phyloP scores from a whole-genome alignment of 2,113 vertebrate species.

The Orcinus orca region DNA sequence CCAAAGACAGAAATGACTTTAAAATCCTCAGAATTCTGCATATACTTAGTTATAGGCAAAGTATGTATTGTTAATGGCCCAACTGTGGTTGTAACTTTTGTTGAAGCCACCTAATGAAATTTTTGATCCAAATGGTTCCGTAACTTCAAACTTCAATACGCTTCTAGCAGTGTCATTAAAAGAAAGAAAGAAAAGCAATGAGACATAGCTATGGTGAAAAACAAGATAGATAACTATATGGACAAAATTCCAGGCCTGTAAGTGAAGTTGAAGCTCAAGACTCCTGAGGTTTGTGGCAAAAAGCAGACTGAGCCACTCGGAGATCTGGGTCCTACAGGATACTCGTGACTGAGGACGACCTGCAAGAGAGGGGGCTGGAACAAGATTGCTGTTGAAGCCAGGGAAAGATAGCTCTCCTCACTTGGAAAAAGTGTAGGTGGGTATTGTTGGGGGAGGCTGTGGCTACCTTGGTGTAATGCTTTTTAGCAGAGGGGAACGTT shows the following conservation, averaged over 20 bases:
- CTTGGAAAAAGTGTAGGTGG: neutral
- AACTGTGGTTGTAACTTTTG: neutral
- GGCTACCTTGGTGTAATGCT: neutral
- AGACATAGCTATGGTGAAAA: neutral
- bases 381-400: neutral
- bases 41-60: neutral
- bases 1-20: neutral
- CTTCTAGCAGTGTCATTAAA: neutral
- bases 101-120: slow-evolving; percentile 38
- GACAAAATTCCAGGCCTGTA: neutral
- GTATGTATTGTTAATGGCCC: neutral
- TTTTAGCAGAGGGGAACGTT: rapidly evolving
- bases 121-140: neutral
- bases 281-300: neutral
- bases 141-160: slow-evolving; percentile 34
- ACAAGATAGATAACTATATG: neutral
- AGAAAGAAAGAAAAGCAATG: neutral
- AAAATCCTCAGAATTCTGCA: slow-evolving; percentile 19
- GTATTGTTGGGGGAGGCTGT: neutral
- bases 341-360: neutral
- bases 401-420: neutral
- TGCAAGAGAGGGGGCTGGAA: rapidly evolving
- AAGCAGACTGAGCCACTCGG: neutral
- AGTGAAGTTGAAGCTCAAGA: neutral
- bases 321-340: neutral